Evolutionary conservation across 2,888 invertebrate species (phyloP).

Genomic region (Hydrotaea diabolus): DNA sequence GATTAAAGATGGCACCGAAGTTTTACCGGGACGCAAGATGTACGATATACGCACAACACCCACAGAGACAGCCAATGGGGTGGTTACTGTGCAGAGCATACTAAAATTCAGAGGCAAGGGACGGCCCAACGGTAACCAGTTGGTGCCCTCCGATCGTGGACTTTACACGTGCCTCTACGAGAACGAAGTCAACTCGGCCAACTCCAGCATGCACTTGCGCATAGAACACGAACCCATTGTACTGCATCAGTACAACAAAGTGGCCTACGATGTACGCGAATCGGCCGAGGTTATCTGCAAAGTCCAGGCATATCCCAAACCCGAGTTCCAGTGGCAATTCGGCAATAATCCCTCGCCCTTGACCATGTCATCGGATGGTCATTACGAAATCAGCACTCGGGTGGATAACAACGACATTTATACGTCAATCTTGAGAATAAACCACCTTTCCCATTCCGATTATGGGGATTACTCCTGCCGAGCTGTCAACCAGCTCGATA

Average conservation of each 20-base stretch:
- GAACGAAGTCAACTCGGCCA: slow-evolving; percentile 93
- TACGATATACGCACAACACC: slow-evolving; percentile 91
- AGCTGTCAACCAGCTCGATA: slow-evolving; percentile 92
- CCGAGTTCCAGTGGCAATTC: slow-evolving; percentile 95
- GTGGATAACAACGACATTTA: slow-evolving; percentile 92
- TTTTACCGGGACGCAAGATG: slow-evolving; percentile 87
- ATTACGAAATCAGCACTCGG: slow-evolving; percentile 91
- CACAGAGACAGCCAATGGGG: slow-evolving; percentile 86
- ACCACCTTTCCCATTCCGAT: slow-evolving; percentile 88
- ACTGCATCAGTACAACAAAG: slow-evolving; percentile 91
- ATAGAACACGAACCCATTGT: slow-evolving; percentile 95
- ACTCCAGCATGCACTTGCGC: slow-evolving; percentile 93
- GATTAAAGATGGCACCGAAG: slow-evolving; percentile 92
- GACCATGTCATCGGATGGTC: slow-evolving; percentile 90
- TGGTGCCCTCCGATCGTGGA: slow-evolving; percentile 92
- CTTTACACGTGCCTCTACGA: slow-evolving; percentile 93
- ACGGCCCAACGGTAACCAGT: slow-evolving; percentile 88
- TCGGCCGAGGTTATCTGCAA: slow-evolving; percentile 92
- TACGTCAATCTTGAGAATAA: slow-evolving; percentile 88
- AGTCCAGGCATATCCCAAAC: slow-evolving; percentile 95
- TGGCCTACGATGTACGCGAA: slow-evolving; percentile 92
- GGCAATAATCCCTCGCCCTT: slow-evolving; percentile 88
- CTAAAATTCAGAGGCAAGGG: slow-evolving; percentile 90
- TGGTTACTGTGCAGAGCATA: slow-evolving; percentile 90
- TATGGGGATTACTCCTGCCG: slow-evolving; percentile 96